These are phyloP conservation scores for Tenualosa ilisha DNA, from an alignment of 2,797 vertebrate species.

Conservation along the genomic window DNA sequence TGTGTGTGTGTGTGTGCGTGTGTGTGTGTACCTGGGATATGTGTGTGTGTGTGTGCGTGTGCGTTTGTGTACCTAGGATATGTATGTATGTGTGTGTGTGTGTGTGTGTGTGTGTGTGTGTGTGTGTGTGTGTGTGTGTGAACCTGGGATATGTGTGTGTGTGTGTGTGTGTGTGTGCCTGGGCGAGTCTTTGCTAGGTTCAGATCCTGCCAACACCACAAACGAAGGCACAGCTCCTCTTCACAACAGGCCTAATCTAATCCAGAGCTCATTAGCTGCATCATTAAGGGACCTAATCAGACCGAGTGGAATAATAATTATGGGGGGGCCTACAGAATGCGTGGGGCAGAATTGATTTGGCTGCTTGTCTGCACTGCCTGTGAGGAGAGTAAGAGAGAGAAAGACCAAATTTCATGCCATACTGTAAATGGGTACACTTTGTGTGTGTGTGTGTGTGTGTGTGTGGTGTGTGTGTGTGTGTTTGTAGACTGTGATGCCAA, in stretches of 20 bases:
- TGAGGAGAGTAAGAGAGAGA: not conserved
- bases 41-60: not conserved
- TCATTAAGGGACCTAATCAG: conserved; percentile 25
- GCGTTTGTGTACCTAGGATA: not conserved
- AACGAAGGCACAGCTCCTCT: not conserved
- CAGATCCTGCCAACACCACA: not conserved
- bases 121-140: not conserved
- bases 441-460: not conserved
- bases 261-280: conserved; percentile 12
- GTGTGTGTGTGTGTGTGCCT: conserved; percentile 11
- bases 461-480: not conserved
- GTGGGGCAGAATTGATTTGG: not conserved
- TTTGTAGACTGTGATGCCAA: not conserved
- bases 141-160: not conserved
- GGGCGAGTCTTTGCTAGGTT: not conserved
- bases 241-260: conserved; percentile 11
- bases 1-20: not conserved
- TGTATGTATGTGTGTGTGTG: conserved; percentile 21
- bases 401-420: not conserved
- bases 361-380: not conserved
- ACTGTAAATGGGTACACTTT: not conserved
- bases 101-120: not conserved
- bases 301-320: conserved; percentile 21
- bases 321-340: not conserved
- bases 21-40: not conserved